A percentile compares a stretch with the other conserved stretches of the same genome.
Conservation (phyloP, 1,140 invertebrate genomes). For the Polypedilum vanderplanki region DNA sequence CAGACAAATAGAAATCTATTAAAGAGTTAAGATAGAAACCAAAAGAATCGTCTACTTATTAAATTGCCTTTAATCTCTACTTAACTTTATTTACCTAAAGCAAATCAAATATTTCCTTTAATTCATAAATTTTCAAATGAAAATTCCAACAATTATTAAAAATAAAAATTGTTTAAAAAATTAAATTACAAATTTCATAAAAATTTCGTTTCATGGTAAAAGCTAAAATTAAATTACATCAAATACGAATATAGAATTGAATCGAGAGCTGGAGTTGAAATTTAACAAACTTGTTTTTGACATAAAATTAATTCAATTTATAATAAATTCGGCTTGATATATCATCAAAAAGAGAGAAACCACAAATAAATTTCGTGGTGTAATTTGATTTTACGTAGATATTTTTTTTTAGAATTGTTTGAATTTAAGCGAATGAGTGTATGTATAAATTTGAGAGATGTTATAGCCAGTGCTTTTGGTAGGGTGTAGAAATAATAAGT, state of each 20-base stretch:
- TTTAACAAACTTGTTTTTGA: slow-evolving; percentile 26
- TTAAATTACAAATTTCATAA: neutral
- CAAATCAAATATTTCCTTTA: no score
- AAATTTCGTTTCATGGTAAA: neutral
- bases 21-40: no score
- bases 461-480: neutral
- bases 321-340: slow-evolving; percentile 12
- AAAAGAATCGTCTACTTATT: no score
- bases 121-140: no score
- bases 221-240: slow-evolving; percentile 1
- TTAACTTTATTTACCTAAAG: no score
- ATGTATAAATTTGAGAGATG: neutral
- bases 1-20: no score
- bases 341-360: neutral
- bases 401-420: neutral
- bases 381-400: slow-evolving; percentile 15
- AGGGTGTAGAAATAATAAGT: neutral
- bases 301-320: slow-evolving; percentile 28
- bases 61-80: no score
- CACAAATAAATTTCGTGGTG: neutral
- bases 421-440: neutral
- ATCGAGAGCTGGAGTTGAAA: neutral
- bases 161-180: no score
- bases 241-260: neutral
- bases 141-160: no score